phyloP scores from a whole-genome alignment of 2,113 vertebrate genomes.

The Tachysurus fulvidraco region DNA sequence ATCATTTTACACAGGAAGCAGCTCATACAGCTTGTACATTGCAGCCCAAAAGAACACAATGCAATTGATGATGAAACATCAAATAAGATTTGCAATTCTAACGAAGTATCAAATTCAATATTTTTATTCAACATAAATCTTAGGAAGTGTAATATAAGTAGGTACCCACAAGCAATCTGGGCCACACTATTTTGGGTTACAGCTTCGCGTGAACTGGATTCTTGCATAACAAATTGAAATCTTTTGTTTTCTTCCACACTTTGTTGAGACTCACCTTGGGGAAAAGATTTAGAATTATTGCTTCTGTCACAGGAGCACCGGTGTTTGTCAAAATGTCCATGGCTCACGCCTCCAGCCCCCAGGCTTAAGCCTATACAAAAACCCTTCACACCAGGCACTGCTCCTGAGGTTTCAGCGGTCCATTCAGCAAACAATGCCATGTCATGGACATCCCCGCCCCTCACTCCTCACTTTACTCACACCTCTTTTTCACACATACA shows the following conservation, averaged over 20 bases:
- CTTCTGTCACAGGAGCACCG: conserved; percentile 26
- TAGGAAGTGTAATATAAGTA: neutral
- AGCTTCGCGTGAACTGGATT: neutral
- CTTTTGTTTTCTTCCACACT: conserved; percentile 5
- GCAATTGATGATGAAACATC: neutral
- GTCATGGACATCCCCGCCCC: conserved; percentile 41
- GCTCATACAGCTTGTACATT: conserved; percentile 42
- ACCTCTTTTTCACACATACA: conserved; percentile 49
- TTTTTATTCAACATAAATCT: neutral
- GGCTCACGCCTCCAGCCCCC: conserved; percentile 23
- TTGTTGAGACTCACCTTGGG: conserved; percentile 65
- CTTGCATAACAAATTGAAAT: conserved; percentile 2
- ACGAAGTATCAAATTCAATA: neutral
- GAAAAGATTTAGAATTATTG: conserved; percentile 51
- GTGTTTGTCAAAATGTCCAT: conserved; percentile 45
- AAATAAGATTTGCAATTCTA: neutral
- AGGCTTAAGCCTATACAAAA: conserved; percentile 62
- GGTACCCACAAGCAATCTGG: neutral
- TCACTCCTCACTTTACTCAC: conserved; percentile 43
- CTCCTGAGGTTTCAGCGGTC: conserved; percentile 49
- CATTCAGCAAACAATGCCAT: conserved; percentile 43
- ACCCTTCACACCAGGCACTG: conserved; percentile 58
- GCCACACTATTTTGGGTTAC: neutral
- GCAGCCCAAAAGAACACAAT: neutral
- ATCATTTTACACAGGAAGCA: conserved; percentile 27